A percentile compares a stretch with the other conserved stretches of the same genome.
Conservation (phyloP, 2,797 vertebrate species). For the Manis javanica region DNA sequence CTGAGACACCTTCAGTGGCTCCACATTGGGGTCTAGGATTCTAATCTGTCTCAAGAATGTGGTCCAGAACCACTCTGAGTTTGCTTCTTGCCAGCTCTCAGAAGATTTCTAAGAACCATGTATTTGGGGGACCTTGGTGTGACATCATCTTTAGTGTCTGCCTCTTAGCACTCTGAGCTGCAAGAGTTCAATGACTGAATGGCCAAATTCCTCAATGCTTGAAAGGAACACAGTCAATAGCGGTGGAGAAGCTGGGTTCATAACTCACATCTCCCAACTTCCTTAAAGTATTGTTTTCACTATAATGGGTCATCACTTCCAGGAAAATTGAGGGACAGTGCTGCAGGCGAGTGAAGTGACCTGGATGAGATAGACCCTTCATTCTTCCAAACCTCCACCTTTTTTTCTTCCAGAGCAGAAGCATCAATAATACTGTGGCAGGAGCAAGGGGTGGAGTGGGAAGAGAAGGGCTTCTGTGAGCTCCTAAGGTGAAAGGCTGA, state of each 20-base stretch:
- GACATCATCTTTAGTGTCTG: fast-evolving
- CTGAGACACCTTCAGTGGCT: neutral
- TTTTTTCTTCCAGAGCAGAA: neutral
- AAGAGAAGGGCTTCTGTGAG: neutral
- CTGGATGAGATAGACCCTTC: too few species aligned
- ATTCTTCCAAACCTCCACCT: neutral
- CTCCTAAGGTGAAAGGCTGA: fast-evolving
- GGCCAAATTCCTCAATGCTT: neutral
- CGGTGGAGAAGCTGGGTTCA: fast-evolving
- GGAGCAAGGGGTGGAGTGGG: neutral
- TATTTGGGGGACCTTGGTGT: neutral
- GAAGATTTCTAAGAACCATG: neutral
- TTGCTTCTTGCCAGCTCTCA: neutral
- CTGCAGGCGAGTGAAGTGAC: neutral
- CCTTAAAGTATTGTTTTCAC: neutral
- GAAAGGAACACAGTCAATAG: neutral
- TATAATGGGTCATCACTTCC: fast-evolving
- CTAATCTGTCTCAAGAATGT: too few species aligned
- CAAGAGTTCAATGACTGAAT: too few species aligned
- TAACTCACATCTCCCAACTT: neutral
- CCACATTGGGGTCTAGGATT: fast-evolving
- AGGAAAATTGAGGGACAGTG: neutral
- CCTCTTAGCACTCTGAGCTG: neutral
- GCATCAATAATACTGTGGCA: neutral
- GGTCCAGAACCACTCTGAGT: neutral